These are phyloP conservation scores for Synanthedon myopaeformis DNA, from an alignment of 2,888 invertebrate species.

Conservation along the genomic window DNA sequence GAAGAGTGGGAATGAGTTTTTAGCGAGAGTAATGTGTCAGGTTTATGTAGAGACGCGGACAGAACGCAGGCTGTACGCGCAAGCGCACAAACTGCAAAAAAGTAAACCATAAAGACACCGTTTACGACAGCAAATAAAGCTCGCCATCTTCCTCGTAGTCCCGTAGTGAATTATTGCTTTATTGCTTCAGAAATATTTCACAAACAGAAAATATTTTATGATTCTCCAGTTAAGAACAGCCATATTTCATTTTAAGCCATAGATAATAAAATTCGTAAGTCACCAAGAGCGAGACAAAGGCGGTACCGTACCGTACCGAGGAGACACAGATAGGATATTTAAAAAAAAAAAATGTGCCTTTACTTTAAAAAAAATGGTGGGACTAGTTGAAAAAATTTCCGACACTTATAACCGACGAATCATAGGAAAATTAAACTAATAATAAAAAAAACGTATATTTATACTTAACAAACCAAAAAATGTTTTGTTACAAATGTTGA, in stretches of 20 bases:
- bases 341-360: too few relatives aligned
- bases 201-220: constrained; percentile 72
- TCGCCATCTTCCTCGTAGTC: constrained; percentile 65
- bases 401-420: too few relatives aligned
- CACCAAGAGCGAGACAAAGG: constrained; percentile 45
- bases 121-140: constrained; percentile 70
- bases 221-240: constrained; percentile 66
- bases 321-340: background rate
- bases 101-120: constrained; percentile 64
- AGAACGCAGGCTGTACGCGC: constrained; percentile 10
- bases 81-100: constrained; percentile 45
- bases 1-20: constrained; percentile 24
- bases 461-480: too few relatives aligned
- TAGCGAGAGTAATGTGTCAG: constrained; percentile 32
- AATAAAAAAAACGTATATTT: too few relatives aligned
- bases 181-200: constrained; percentile 71
- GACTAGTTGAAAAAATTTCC: too few relatives aligned
- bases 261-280: constrained; percentile 69
- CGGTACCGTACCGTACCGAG: background rate
- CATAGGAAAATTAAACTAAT: too few relatives aligned
- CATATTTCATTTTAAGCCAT: constrained; percentile 70
- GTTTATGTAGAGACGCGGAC: constrained; percentile 29
- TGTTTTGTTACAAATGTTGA: too few relatives aligned
- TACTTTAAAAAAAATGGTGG: too few relatives aligned
- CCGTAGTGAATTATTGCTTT: constrained; percentile 71